Evolutionary conservation across 2,797 vertebrate species (phyloP).

Genomic region (Peromyscus eremicus): DNA sequence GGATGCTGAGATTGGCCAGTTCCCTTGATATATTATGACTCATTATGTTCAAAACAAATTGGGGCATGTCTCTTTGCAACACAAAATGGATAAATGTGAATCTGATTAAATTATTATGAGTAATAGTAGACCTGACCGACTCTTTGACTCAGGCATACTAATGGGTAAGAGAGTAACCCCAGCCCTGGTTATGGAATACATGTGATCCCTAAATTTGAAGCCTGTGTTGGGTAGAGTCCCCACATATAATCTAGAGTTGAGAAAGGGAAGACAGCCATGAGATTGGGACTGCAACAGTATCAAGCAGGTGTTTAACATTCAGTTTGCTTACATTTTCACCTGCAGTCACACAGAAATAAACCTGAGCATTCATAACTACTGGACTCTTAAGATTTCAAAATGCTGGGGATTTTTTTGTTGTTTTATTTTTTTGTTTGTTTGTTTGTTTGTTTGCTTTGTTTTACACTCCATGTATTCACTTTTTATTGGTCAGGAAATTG

Average conservation of each 20-base stretch:
- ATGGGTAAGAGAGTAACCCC: not conserved
- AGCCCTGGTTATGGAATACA: not conserved
- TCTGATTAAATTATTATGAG: conserved; percentile 69
- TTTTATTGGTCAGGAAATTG: conserved; percentile 37
- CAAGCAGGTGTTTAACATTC: not conserved
- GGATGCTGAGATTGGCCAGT: conserved; percentile 70
- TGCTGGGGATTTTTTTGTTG: not conserved
- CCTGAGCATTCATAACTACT: conserved; percentile 14
- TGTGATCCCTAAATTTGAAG: not conserved
- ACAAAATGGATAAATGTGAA: conserved; percentile 66
- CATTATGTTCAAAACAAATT: conserved; percentile 70
- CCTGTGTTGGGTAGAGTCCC: not conserved
- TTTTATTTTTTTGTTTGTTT: not conserved
- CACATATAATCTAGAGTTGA: not conserved
- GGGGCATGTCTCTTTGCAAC: conserved; percentile 9
- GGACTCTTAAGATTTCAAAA: conserved; percentile 49
- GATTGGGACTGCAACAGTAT: not conserved
- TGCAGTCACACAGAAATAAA: conserved; percentile 36
- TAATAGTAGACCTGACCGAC: conserved; percentile 57
- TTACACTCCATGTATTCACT: conserved; percentile 4
- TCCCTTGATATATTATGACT: conserved; percentile 75
- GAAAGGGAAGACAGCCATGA: conserved; percentile 13
- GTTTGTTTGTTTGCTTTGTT: not conserved
- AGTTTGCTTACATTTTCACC: conserved; percentile 25
- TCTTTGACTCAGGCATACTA: conserved; percentile 45